Evolutionary conservation across 2,888 invertebrate genomes (phyloP), one percentile per base, ranked within the genome.

Genomic region (Sinopyrophorus schimmeli): DNA sequence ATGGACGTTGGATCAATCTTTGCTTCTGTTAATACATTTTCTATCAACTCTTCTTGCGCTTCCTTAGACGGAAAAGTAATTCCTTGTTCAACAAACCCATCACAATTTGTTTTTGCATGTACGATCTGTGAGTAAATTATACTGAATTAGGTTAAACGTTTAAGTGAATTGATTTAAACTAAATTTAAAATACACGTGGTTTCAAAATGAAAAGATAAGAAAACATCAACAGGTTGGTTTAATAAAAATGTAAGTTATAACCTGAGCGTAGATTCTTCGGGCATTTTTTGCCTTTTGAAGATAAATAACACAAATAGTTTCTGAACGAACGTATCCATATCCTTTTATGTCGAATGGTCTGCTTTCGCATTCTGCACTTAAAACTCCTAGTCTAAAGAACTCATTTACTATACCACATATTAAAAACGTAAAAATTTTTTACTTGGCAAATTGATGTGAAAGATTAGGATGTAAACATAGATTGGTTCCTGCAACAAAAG

Each of bases 291-390:
- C 80, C 58, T 83, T 88, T 69, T 93, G 92, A 10, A 93, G 66
- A 60, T 86, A 82, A 24, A 86, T 65, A 0, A 83, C 82, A 3
- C 80, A 81, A 1, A 90, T 76, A 0, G 88, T 84, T 71, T 93
- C 93, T 7, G 90, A 85, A n/a, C 92, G 80, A 0, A 84, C 86
- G 62, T 92, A 93, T 0, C 93, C 92, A 61, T 86, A 80, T 9
- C 87, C 90, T 32, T 81, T 78, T 54, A 84, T 84, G 73, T 98
- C 97, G 68, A 98, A 97, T 27, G 90, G 86, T 66, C 92, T 91
- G 73, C 95, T 96, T 37, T 80, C 80, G 0, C 97, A 96, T 54
- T 94, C 89, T 0, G 81, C 74, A 1, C 94, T 88, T 2, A 97
- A 72, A 63, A 89, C 88, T 46, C 88, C 88, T 70, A 86, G 76